Evolutionary conservation across 2,113 vertebrate genomes (phyloP).

Genomic region (Puma concolor): DNA sequence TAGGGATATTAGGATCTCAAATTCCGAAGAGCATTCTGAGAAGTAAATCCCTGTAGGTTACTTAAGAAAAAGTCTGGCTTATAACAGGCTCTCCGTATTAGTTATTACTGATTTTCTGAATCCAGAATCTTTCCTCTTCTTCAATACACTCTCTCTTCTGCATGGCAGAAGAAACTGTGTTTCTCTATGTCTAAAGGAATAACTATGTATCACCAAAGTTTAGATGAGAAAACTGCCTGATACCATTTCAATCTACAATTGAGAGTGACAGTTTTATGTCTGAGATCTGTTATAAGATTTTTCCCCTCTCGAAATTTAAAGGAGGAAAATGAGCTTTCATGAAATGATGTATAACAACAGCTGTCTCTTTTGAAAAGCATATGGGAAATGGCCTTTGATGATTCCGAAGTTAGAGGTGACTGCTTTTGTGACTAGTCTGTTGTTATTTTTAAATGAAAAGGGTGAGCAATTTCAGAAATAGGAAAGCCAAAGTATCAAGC

Average conservation of each 20-base stretch:
- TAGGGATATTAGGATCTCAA: background rate
- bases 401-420: slow-evolving; percentile 59
- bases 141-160: background rate
- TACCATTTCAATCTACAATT: slow-evolving; percentile 29
- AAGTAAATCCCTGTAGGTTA: background rate
- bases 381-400: slow-evolving; percentile 53
- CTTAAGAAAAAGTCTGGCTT: background rate
- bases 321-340: background rate
- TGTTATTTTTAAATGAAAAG: slow-evolving; percentile 70
- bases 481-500: slow-evolving; percentile 5
- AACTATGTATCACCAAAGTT: background rate
- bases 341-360: slow-evolving; percentile 1
- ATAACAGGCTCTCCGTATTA: background rate
- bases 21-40: background rate
- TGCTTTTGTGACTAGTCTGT: slow-evolving; percentile 41
- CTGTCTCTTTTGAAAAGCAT: slow-evolving; percentile 47
- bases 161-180: background rate
- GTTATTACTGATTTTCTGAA: background rate
- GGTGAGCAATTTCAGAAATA: slow-evolving; percentile 17
- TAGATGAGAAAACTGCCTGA: slow-evolving; percentile 44
- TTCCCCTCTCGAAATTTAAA: slow-evolving; percentile 30
- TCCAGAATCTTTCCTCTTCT: background rate
- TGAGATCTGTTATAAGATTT: slow-evolving; percentile 57
- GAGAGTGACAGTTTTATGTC: slow-evolving; percentile 58
- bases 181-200: slow-evolving; percentile 19